phyloP scores from a whole-genome alignment of 2,888 invertebrate species.

The Zhuqinia jingwanae region DNA sequence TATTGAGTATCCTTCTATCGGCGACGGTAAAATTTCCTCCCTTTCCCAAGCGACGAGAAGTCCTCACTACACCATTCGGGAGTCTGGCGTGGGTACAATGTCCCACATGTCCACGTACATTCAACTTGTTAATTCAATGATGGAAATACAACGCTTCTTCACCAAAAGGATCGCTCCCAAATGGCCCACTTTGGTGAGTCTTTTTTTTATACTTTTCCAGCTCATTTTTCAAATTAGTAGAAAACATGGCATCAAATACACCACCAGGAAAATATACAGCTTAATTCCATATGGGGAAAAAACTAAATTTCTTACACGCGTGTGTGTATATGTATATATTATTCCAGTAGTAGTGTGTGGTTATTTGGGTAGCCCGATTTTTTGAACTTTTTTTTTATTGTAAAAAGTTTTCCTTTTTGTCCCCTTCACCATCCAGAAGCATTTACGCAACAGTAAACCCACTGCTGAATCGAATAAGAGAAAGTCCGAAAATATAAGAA shows the following conservation, averaged over 20 bases:
- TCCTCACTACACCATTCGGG: conserved; percentile 78
- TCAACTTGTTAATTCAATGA: conserved; percentile 78
- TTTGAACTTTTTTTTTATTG: background rate
- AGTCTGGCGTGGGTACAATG: conserved; percentile 78
- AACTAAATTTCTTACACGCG: conserved; percentile 14
- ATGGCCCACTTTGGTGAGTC: conserved; percentile 75
- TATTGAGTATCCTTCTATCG: conserved; percentile 80
- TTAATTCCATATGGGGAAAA: background rate
- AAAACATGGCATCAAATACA: background rate
- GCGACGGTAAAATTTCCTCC: conserved; percentile 77
- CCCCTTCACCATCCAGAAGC: too few species aligned
- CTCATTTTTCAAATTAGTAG: conserved; percentile 54
- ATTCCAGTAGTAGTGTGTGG: background rate
- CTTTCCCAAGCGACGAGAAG: conserved; percentile 76
- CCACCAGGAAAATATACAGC: background rate
- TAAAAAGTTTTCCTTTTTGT: conserved; percentile 19
- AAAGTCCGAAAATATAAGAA: conserved; percentile 20
- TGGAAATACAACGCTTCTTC: conserved; percentile 77
- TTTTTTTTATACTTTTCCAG: background rate
- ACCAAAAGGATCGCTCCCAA: conserved; percentile 71
- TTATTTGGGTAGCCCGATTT: conserved; percentile 14
- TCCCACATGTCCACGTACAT: conserved; percentile 79
- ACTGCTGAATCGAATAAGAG: background rate
- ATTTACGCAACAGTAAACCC: too few species aligned
- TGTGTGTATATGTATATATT: too few species aligned